These are phyloP conservation scores for Eira barbara DNA, from an alignment of 2,113 vertebrate species.

Conservation along the genomic window DNA sequence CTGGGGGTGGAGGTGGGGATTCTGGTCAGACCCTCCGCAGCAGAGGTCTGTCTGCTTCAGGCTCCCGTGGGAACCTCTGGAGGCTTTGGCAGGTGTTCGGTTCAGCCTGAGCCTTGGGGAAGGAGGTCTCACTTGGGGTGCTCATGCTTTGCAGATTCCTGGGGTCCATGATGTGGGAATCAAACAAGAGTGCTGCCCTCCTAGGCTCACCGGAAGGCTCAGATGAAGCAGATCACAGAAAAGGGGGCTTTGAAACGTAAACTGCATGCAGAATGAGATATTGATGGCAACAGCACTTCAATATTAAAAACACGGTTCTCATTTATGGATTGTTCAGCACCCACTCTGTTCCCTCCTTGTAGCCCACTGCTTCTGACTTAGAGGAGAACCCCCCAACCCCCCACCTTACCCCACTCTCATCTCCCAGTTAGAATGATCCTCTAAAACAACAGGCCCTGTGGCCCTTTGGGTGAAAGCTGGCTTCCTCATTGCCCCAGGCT, in stretches of 20 bases:
- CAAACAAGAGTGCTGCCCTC: background rate
- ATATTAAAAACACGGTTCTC: accelerated
- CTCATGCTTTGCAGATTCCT: background rate
- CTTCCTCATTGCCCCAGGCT: background rate
- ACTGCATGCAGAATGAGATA: accelerated
- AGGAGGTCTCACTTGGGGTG: background rate
- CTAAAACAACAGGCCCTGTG: accelerated
- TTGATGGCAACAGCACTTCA: accelerated
- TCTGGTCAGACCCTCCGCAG: background rate
- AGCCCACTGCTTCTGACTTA: background rate
- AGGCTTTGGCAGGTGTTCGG: background rate
- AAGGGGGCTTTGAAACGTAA: background rate
- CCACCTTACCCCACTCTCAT: too few relatives aligned
- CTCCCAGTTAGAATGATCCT: background rate
- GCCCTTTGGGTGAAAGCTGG: background rate
- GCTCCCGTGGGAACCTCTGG: accelerated
- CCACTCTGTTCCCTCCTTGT: accelerated
- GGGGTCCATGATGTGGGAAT: background rate
- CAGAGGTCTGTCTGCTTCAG: accelerated
- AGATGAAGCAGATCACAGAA: background rate
- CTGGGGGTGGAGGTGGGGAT: accelerated
- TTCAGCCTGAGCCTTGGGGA: background rate
- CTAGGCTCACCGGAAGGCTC: background rate
- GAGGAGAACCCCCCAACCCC: background rate
- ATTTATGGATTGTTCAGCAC: accelerated